phyloP scores from a whole-genome alignment of 2,888 invertebrate genomes.

The Eupithecia insigniata region DNA sequence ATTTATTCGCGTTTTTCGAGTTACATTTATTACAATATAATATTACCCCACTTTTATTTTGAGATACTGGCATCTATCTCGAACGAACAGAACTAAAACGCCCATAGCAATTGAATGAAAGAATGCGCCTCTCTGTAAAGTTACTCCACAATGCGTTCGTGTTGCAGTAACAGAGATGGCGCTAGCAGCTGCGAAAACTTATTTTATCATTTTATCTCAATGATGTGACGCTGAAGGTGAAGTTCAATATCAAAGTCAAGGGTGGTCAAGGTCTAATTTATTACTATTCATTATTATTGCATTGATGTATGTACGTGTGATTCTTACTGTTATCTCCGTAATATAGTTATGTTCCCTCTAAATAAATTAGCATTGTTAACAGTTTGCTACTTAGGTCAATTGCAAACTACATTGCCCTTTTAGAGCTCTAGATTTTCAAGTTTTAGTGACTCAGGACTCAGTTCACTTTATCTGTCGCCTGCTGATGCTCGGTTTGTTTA shows the following conservation, averaged over 20 bases:
- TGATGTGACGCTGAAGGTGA: constrained; percentile 4
- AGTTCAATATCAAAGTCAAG: constrained; percentile 24
- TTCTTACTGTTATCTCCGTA: constrained; percentile 6
- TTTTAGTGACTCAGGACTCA: neutral
- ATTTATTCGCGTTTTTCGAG: neutral
- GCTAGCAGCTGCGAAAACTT: constrained; percentile 5
- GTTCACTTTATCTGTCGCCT: neutral
- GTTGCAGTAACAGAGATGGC: constrained; percentile 24
- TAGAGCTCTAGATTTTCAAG: neutral
- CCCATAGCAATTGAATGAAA: neutral
- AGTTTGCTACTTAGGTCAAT: neutral
- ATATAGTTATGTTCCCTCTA: neutral
- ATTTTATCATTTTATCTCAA: neutral
- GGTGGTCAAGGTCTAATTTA: constrained; percentile 19
- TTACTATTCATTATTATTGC: constrained; percentile 18
- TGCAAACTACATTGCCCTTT: neutral
- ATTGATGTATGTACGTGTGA: neutral
- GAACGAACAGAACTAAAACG: constrained; percentile 6
- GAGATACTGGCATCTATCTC: constrained; percentile 18
- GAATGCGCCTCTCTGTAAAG: neutral
- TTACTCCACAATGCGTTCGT: constrained; percentile 3
- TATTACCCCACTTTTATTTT: neutral
- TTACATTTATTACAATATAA: too few relatives aligned
- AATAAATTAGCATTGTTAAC: neutral
- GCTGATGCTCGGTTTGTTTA: neutral